Percentiles rank a stretch among this genome's conserved stretches.
These are phyloP conservation scores for Cephus pulcher DNA, from an alignment of 2,888 invertebrate genomes.

Conservation along the genomic window DNA sequence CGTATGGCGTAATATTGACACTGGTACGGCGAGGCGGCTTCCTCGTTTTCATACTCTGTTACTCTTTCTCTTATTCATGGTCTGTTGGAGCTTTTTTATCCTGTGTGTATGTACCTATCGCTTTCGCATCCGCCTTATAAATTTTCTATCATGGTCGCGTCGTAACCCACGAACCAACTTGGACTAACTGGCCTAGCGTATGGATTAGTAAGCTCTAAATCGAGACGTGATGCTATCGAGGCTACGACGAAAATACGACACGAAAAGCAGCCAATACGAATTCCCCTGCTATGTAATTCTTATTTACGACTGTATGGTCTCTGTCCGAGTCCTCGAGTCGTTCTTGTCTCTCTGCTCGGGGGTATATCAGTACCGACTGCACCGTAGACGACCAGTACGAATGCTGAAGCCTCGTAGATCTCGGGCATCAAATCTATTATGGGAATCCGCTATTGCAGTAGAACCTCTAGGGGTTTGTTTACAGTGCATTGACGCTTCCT, in stretches of 20 bases:
- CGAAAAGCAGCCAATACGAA: background rate
- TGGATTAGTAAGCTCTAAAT: conserved; percentile 7
- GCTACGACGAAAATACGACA: conserved; percentile 1
- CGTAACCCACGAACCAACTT: background rate
- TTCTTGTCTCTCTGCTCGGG: background rate
- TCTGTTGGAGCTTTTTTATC: background rate
- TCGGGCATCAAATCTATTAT: background rate
- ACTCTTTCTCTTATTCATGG: background rate
- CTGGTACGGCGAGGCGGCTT: background rate
- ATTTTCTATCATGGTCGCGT: background rate
- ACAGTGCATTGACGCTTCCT: background rate
- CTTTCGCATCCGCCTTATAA: no score
- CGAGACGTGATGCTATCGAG: conserved; percentile 5
- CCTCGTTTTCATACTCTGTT: background rate
- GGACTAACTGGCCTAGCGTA: background rate
- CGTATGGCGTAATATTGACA: background rate
- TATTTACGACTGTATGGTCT: background rate
- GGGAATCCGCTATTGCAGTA: background rate
- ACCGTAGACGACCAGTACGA: background rate
- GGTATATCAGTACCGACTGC: background rate
- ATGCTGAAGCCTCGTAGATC: background rate
- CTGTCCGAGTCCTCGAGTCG: background rate
- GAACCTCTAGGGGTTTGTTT: background rate
- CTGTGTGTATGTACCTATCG: background rate
- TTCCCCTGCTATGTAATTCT: background rate